Evolutionary conservation across 2,113 vertebrate genomes (phyloP), one percentile per base, ranked within the genome.

Genomic region (Aspiorhynchus laticeps): DNA sequence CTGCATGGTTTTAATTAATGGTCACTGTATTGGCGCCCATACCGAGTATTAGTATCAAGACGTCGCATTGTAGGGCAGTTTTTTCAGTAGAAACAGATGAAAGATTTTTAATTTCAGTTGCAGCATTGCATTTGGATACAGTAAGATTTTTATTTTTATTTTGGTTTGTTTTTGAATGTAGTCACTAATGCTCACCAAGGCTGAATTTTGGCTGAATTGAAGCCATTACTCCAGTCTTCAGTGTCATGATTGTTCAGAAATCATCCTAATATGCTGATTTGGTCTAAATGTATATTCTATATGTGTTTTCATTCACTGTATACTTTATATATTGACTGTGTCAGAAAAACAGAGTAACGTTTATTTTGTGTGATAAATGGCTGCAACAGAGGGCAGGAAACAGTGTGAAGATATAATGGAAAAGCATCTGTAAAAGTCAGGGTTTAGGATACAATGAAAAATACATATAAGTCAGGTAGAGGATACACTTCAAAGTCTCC

Each of bases 1-100:
- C 88, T 92, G 91, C 91, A 89, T 91, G 92, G 88, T 91, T 92
- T 93, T 94, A 94, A 95, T 94, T 92, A 94, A 95, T 91, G 88
- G 90, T 85, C 77, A 89, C 83, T 63, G 88, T 81, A 59, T 69
- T 82, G 48, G 33, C 3, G 26, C 76, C 69, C 80, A 84, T 43
- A 71, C 59, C 2, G 26, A 83, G n/a, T 15, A n/a, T 38, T 53
- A 46, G 71, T 76, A 51, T 7, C 67, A 59, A 46, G 63, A 69
- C 31, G 7, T 59, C 2, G 43, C 80, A 17, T 5, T 41, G 19
- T 36, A 33, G 48, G 65, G 1, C 31, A 17, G 65, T 73, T 69
- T 71, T 19, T 71, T 73, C 31, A 67, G 41, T 21, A 43, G 43
- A 56, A 26, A 74, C 11, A 84, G 28, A 69, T 69, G 14, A 1